Conservation (phyloP, 2,113 vertebrate genomes). For the Trogon surrucura region DNA sequence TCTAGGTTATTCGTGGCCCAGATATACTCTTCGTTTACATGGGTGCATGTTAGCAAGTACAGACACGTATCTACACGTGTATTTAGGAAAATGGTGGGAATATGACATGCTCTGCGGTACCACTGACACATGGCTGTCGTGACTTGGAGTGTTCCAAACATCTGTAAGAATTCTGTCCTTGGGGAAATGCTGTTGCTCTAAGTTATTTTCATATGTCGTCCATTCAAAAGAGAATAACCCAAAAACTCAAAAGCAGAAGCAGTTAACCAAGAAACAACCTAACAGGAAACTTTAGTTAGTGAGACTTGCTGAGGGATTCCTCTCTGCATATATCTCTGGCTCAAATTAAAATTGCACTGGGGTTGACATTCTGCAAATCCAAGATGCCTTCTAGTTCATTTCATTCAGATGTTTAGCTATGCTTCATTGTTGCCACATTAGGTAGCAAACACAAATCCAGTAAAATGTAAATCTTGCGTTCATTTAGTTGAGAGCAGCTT, state of each 20-base stretch:
- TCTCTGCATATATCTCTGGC: background rate
- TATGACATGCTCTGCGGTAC: background rate
- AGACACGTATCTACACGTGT: background rate
- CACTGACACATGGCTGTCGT: background rate
- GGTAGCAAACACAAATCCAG: constrained; percentile 61
- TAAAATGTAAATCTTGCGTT: constrained; percentile 59
- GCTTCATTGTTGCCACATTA: constrained; percentile 40
- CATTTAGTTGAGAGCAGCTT: constrained; percentile 58
- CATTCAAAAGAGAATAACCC: background rate
- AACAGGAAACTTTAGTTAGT: background rate
- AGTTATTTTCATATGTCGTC: background rate
- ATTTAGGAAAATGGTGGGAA: background rate
- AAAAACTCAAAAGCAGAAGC: background rate
- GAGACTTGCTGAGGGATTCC: background rate
- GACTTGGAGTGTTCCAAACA: background rate
- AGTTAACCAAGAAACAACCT: background rate
- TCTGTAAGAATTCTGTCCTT: background rate
- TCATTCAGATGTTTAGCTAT: constrained; percentile 46
- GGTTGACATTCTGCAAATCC: constrained; percentile 41
- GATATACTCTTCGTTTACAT: background rate
- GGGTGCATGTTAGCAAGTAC: background rate
- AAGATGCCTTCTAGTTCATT: constrained; percentile 39
- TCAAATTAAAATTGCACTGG: constrained; percentile 33
- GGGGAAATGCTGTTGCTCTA: background rate
- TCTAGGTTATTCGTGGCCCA: background rate